Evolutionary conservation across 2,797 vertebrate species (phyloP), one percentile per base, ranked within the genome.

Genomic region (Nannoperca obscura): DNA sequence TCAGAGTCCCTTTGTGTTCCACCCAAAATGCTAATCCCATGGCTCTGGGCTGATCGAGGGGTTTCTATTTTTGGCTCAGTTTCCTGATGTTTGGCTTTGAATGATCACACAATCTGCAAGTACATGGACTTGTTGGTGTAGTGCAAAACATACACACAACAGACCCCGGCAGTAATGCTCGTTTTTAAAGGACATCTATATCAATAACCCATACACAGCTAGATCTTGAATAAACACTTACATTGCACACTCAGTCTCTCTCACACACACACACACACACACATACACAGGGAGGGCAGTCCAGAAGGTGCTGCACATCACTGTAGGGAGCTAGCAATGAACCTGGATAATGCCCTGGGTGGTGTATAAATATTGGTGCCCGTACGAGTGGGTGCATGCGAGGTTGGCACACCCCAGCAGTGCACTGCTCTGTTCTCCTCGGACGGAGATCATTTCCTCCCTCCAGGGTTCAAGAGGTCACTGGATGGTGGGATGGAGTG

Each of bases 391-490:
- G 67, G 74, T 89, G 82, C 80, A 80, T 79, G 76, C 80, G 83
- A 89, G 81, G 70, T 80, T 63, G 42, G 78, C 61, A 67, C 72
- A 83, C 70, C 84, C 82, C 83, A 82, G 78, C 83, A 40, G 47
- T 47, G 75, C 57, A 73, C 77, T 74, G 77, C 74, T 85, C 84
- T 89, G 83, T 90, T 93, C 88, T 91, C 82, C 47, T 88, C 57
- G 78, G 89, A 89, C 85, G 77, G 71, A 88, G 79, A 91, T 94
- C 92, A 95, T 93, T 93, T 90, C 89, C 88, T 83, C 82, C 84
- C 85, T 87, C 82, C 13, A 53, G 80, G 88, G 89, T 90, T 87
- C 71, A 86, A 70, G 76, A 89, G 90, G 91, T 91, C 80, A 78
- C 72, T 81, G 82, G 76, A 88, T 80, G 81, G 89, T 83, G 69